Conservation (phyloP, 1,140 invertebrate genomes). For the Aricia agestis region DNA sequence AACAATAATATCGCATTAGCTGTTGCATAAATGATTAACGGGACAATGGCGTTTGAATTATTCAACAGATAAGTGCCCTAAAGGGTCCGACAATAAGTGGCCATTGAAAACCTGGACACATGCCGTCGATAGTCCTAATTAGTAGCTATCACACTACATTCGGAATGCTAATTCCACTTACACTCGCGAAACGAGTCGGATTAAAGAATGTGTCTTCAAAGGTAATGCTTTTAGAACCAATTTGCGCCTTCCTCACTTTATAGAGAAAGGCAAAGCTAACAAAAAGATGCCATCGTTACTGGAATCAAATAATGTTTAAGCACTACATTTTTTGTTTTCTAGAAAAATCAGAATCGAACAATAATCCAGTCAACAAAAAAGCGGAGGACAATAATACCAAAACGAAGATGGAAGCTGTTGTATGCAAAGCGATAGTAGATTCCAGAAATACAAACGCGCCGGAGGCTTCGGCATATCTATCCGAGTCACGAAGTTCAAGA, state of each 20-base stretch:
- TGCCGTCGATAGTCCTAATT: constrained; percentile 54
- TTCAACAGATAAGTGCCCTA: constrained; percentile 34
- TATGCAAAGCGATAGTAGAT: not conserved
- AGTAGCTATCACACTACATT: constrained; percentile 34
- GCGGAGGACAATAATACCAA: constrained; percentile 5
- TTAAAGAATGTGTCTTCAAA: constrained; percentile 22
- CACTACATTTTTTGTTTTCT: no score
- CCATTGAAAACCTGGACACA: constrained; percentile 42
- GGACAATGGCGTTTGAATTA: constrained; percentile 33
- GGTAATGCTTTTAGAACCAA: no score
- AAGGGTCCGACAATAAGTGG: constrained; percentile 39
- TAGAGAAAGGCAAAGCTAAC: no score
- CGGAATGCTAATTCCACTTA: constrained; percentile 51
- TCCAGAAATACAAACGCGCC: constrained; percentile 5
- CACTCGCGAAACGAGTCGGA: constrained; percentile 33
- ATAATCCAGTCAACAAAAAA: constrained; percentile 28
- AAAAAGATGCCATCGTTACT: no score
- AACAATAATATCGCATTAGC: not conserved
- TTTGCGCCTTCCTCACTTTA: no score
- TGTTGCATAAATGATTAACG: constrained; percentile 24
- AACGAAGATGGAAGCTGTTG: not conserved
- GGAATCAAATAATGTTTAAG: no score
- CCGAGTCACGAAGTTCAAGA: constrained; percentile 35
- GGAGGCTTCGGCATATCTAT: constrained; percentile 19
- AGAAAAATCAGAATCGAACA: no score